Conservation (phyloP, 1,140 invertebrate species). For the Cydia pomonella region DNA sequence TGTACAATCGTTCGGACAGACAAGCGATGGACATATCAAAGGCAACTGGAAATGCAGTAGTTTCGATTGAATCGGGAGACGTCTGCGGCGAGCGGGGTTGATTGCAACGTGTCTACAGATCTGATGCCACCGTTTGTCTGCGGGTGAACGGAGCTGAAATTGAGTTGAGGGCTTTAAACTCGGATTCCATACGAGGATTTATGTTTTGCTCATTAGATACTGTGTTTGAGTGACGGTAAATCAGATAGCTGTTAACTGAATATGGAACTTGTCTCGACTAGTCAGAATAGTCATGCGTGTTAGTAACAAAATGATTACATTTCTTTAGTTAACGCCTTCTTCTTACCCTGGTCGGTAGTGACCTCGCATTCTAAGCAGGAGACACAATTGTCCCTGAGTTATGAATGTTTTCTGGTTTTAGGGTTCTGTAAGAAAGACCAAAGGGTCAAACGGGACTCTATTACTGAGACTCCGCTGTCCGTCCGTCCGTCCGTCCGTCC, state of each 20-base stretch:
- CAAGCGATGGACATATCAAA: constrained; percentile 79
- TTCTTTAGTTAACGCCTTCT: too few species aligned
- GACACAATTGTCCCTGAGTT: too few species aligned
- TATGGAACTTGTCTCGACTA: too few species aligned
- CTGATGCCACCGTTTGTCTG: constrained; percentile 65
- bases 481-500: too few species aligned
- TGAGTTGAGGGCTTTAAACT: constrained; percentile 22
- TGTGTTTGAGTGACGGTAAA: neutral
- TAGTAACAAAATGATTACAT: too few species aligned
- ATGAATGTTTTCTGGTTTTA: too few species aligned
- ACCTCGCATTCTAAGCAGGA: too few species aligned
- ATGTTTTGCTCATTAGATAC: constrained; percentile 19
- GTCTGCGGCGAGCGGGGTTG: constrained; percentile 70
- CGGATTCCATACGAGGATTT: neutral
- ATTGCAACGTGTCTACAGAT: constrained; percentile 71
- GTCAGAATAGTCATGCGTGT: too few species aligned
- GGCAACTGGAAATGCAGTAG: constrained; percentile 75
- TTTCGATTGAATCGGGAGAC: constrained; percentile 75
- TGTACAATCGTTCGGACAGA: constrained; percentile 73
- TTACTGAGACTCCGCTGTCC: too few species aligned
- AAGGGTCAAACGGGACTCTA: too few species aligned
- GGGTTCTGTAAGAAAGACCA: too few species aligned
- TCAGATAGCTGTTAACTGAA: neutral
- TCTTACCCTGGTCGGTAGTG: too few species aligned
- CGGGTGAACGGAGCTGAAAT: constrained; percentile 43